phyloP scores from a whole-genome alignment of 2,797 vertebrate species.

The Sarcoramphus papa region DNA sequence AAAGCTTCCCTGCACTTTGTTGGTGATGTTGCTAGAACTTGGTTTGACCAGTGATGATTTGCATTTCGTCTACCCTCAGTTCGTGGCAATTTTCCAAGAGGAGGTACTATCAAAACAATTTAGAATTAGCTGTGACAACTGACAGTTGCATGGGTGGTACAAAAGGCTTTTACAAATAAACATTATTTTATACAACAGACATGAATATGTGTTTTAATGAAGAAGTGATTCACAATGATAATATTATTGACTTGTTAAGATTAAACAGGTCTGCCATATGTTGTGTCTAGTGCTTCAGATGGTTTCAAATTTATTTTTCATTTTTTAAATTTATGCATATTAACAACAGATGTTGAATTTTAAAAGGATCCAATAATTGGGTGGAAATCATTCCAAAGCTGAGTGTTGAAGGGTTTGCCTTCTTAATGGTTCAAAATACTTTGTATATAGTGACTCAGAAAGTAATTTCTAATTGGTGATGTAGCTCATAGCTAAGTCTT shows the following conservation, averaged over 20 bases:
- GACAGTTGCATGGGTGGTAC: neutral
- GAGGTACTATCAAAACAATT: neutral
- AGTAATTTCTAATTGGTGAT: neutral
- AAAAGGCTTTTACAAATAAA: neutral
- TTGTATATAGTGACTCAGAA: neutral
- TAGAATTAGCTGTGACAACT: neutral
- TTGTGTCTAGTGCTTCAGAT: constrained; percentile 14
- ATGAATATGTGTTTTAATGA: neutral
- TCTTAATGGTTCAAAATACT: neutral
- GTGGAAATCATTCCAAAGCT: neutral
- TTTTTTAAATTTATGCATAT: neutral
- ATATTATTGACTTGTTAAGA: neutral
- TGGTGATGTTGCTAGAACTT: neutral
- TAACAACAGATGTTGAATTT: neutral
- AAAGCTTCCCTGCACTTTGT: neutral
- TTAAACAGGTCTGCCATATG: constrained; percentile 16
- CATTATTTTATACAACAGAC: neutral
- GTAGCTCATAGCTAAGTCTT: neutral
- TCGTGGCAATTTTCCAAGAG: neutral
- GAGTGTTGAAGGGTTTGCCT: neutral
- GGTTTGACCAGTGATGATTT: neutral
- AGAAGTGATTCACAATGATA: neutral
- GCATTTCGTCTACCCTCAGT: neutral
- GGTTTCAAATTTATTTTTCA: neutral
- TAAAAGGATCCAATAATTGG: neutral